Percentiles rank a stretch among this genome's conserved stretches.
phyloP scores from a whole-genome alignment of 2,113 vertebrate species.

The Lynx canadensis region DNA sequence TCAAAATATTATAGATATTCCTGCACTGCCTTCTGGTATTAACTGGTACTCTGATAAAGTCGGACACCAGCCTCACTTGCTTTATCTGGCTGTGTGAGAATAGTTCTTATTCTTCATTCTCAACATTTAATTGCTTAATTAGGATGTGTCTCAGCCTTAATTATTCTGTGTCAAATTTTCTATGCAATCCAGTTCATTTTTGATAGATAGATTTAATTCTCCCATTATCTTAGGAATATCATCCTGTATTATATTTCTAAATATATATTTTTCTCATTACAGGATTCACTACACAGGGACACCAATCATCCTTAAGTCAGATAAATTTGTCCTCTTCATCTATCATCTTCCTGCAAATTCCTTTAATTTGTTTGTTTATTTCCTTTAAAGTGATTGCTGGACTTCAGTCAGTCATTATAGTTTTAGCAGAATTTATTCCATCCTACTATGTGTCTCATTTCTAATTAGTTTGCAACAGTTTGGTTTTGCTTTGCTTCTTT shows the following conservation, averaged over 20 bases:
- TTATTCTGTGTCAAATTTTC: neutral
- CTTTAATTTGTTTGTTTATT: neutral
- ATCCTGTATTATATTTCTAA: neutral
- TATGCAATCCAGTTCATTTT: neutral
- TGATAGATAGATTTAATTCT: neutral
- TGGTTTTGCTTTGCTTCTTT: neutral
- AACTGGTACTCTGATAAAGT: neutral
- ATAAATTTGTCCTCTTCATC: neutral
- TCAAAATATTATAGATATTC: neutral
- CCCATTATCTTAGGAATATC: neutral
- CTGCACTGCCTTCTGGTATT: neutral
- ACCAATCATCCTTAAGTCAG: neutral
- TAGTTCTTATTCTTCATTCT: neutral
- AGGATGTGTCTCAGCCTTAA: neutral
- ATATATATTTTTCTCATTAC: neutral
- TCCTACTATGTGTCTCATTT: neutral
- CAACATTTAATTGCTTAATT: neutral
- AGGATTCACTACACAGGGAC: neutral
- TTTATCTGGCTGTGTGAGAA: neutral
- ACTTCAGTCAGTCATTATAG: neutral
- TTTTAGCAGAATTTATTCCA: neutral
- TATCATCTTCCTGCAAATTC: neutral
- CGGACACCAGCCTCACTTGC: neutral
- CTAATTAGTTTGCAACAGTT: neutral
- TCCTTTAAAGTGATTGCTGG: neutral